Evolutionary conservation across 2,797 vertebrate genomes (phyloP).

Genomic region (Tragopan temminckii): DNA sequence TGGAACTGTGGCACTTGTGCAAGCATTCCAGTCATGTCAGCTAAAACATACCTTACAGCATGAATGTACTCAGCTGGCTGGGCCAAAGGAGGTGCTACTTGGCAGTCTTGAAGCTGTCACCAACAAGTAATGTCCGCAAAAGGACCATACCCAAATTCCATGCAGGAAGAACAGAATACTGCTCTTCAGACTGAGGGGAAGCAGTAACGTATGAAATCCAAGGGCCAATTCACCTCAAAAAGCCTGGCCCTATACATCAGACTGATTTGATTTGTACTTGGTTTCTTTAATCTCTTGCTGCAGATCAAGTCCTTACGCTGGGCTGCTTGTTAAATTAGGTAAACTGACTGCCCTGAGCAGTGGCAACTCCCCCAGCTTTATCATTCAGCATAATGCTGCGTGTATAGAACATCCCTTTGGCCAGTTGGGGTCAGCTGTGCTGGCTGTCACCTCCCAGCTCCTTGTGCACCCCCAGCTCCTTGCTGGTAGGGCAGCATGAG

Average conservation of each 20-base stretch:
- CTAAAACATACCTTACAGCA: background rate
- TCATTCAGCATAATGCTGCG: background rate
- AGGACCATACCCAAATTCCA: background rate
- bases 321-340: background rate
- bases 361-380: background rate
- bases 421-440: background rate
- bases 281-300: background rate
- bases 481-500: background rate
- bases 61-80: background rate
- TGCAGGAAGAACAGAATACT: background rate
- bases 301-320: background rate
- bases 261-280: background rate
- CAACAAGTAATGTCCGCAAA: background rate
- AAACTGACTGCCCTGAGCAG: background rate
- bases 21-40: background rate
- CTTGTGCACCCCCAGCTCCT: background rate
- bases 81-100: background rate
- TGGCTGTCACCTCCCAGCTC: background rate
- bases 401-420: background rate
- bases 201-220: background rate
- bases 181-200: background rate
- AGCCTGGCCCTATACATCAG: background rate
- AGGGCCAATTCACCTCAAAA: background rate
- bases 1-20: background rate
- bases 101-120: background rate